A percentile compares a stretch with the other conserved stretches of the same genome.
These are phyloP conservation scores for Eupithecia centaureata DNA, from an alignment of 2,888 invertebrate species.

Conservation along the genomic window DNA sequence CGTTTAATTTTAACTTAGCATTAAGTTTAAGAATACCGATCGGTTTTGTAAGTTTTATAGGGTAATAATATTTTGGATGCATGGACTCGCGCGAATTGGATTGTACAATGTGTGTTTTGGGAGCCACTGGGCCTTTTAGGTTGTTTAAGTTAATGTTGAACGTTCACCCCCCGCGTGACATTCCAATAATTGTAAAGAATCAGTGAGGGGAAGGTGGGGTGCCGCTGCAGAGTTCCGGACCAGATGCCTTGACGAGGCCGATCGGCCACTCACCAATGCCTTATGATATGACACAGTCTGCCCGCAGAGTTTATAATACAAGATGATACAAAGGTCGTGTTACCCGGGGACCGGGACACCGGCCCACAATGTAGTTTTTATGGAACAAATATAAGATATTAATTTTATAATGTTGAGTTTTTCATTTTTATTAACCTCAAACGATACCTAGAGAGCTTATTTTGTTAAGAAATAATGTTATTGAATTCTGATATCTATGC, in stretches of 20 bases:
- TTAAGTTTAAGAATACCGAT: slow-evolving; percentile 81
- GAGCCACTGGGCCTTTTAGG: slow-evolving; percentile 70
- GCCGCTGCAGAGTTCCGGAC: slow-evolving; percentile 62
- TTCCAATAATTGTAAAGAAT: slow-evolving; percentile 79
- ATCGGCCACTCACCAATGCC: slow-evolving; percentile 75
- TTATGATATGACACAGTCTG: slow-evolving; percentile 84
- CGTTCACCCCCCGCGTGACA: slow-evolving; percentile 81
- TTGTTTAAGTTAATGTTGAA: slow-evolving; percentile 69
- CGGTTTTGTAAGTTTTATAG: slow-evolving; percentile 85
- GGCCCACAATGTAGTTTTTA: slow-evolving; percentile 84
- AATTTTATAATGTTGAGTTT: slow-evolving; percentile 82
- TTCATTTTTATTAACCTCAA: slow-evolving; percentile 47
- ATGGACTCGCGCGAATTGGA: slow-evolving; percentile 67
- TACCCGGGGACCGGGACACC: slow-evolving; percentile 83
- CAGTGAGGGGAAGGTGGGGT: slow-evolving; percentile 58
- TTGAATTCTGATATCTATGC: too few relatives aligned
- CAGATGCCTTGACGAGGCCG: slow-evolving; percentile 73
- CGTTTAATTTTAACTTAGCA: slow-evolving; percentile 83
- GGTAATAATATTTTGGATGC: slow-evolving; percentile 76
- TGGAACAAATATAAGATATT: slow-evolving; percentile 85
- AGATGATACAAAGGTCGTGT: slow-evolving; percentile 84
- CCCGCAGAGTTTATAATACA: slow-evolving; percentile 84
- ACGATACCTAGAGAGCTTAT: background rate
- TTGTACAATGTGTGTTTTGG: slow-evolving; percentile 73
- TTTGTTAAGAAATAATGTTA: too few relatives aligned